A percentile compares a stretch with the other conserved stretches of the same genome.
phyloP scores from a whole-genome alignment of 2,797 vertebrate species.

The Scarus forsteni region DNA sequence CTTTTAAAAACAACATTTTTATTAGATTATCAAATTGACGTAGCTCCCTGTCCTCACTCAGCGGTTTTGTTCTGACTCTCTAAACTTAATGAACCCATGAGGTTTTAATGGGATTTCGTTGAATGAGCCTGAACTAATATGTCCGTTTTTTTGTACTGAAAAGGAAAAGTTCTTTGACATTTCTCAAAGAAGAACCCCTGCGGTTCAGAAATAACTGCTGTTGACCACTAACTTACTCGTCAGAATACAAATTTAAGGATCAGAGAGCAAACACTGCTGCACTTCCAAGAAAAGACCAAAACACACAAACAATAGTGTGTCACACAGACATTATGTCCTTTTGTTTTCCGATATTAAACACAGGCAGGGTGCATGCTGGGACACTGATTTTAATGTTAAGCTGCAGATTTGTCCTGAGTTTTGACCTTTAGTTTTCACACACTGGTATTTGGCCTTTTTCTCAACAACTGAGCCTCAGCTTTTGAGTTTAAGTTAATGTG shows the following conservation, averaged over 20 bases:
- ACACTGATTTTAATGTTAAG: slow-evolving; percentile 24
- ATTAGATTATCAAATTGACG: background rate
- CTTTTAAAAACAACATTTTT: background rate
- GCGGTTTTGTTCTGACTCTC: slow-evolving; percentile 21
- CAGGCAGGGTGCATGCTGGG: slow-evolving; percentile 14
- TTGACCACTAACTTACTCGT: slow-evolving; percentile 56
- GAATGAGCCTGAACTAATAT: slow-evolving; percentile 46
- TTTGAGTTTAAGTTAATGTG: slow-evolving; percentile 11
- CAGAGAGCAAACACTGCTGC: slow-evolving; percentile 53
- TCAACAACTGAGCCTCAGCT: background rate
- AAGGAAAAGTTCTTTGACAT: slow-evolving; percentile 65
- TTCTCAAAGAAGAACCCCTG: slow-evolving; percentile 61
- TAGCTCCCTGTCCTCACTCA: background rate
- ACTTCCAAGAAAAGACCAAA: slow-evolving; percentile 30
- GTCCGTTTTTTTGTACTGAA: slow-evolving; percentile 42
- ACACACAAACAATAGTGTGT: slow-evolving; percentile 30
- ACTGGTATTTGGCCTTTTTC: slow-evolving; percentile 17
- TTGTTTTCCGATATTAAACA: slow-evolving; percentile 29
- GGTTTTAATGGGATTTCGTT: slow-evolving; percentile 49
- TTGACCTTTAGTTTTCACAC: slow-evolving; percentile 39
- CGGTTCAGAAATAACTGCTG: slow-evolving; percentile 51
- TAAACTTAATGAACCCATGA: slow-evolving; percentile 6
- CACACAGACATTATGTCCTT: slow-evolving; percentile 28
- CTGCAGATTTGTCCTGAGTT: slow-evolving; percentile 7
- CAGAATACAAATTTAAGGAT: slow-evolving; percentile 70